phyloP scores from a whole-genome alignment of 92 coral and sea anemone genomes.

The Metridium senile region DNA sequence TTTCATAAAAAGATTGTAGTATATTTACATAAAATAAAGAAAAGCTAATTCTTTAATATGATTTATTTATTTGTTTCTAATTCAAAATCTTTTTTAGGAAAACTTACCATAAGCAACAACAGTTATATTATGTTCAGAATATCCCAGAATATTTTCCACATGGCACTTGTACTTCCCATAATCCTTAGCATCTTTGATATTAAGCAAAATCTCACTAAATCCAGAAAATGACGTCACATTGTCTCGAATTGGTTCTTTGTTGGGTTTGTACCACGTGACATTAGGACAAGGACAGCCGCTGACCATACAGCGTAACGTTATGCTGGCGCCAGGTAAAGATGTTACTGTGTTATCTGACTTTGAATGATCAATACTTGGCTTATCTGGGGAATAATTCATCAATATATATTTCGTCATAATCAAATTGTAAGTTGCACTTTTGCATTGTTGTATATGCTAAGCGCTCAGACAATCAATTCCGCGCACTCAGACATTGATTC shows the following conservation, averaged over 20 bases:
- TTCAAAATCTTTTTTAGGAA: no score
- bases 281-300: background rate
- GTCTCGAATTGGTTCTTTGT: background rate
- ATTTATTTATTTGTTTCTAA: no score
- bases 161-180: background rate
- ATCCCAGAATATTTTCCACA: background rate
- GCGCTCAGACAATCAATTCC: no score
- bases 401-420: background rate
- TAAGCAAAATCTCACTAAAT: background rate
- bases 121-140: background rate
- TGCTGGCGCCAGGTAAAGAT: background rate
- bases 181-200: background rate
- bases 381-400: background rate
- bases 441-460: no score
- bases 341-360: background rate
- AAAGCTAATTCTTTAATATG: no score
- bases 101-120: background rate
- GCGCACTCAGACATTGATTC: no score
- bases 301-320: background rate
- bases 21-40: no score
- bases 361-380: background rate
- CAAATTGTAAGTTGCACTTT: no score
- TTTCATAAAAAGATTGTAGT: no score
- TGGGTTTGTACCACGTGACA: background rate
- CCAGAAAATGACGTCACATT: constrained; percentile 3